These are phyloP conservation scores for Philotrypesis tridentata DNA, from an alignment of 1,140 invertebrate genomes.

Conservation along the genomic window DNA sequence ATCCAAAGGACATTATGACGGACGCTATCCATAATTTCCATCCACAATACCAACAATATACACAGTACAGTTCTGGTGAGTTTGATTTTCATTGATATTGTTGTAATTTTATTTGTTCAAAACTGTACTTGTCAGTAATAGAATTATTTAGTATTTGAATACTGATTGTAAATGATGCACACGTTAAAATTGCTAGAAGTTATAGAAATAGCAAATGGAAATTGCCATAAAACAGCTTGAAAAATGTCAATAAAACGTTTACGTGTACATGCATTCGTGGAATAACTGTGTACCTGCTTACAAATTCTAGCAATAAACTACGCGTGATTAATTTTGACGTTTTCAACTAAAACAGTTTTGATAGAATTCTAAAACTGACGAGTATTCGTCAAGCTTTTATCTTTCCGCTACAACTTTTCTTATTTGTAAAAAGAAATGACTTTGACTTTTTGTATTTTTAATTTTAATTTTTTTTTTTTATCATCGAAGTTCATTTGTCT, in stretches of 20 bases:
- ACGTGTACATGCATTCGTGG: no score
- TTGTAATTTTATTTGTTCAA: constrained; percentile 34
- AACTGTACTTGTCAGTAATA: neutral
- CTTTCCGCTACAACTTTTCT: neutral
- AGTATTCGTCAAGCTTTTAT: neutral
- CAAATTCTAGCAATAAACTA: neutral
- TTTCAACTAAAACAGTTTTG: neutral
- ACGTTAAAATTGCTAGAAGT: neutral
- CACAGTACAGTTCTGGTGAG: constrained; percentile 95
- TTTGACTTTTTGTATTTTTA: no score
- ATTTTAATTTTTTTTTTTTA: constrained; percentile 24
- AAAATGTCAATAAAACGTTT: no score
- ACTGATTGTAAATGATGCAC: no score
- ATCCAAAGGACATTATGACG: constrained; percentile 99
- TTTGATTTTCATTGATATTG: constrained; percentile 59
- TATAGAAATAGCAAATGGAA: neutral
- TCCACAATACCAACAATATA: constrained; percentile 99
- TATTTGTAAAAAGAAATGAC: neutral
- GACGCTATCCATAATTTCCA: constrained; percentile 99
- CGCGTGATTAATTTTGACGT: no score
- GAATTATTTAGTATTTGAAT: neutral
- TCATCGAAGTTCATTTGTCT: neutral
- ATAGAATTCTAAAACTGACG: neutral
- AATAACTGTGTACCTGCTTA: neutral
- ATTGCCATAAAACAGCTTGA: no score